phyloP scores from a whole-genome alignment of 2,888 invertebrate species.

The Dryococelus australis region DNA sequence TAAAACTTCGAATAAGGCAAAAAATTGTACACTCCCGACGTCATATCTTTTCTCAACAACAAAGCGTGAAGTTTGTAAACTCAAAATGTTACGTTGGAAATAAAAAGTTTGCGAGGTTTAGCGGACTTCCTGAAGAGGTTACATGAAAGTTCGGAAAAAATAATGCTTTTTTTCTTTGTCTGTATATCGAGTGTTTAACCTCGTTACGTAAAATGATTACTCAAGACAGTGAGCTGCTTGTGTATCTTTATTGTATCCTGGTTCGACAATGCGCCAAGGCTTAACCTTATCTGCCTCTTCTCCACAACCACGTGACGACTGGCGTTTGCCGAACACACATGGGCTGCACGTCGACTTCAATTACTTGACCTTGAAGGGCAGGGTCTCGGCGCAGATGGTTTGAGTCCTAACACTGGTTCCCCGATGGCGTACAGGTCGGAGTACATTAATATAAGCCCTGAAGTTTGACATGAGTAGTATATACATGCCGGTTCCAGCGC shows the following conservation, averaged over 20 bases:
- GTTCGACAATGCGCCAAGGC: not conserved
- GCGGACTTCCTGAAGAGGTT: not conserved
- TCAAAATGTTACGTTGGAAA: too few relatives aligned
- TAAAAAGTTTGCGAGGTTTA: too few relatives aligned
- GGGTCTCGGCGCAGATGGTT: not conserved
- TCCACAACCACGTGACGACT: not conserved
- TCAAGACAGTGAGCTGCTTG: not conserved
- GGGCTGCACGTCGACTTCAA: not conserved
- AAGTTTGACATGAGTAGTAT: too few relatives aligned
- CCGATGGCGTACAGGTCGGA: too few relatives aligned
- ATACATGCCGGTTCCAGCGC: too few relatives aligned
- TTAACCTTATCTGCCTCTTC: slow-evolving; percentile 1
- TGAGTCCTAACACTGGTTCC: not conserved
- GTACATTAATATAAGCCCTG: too few relatives aligned
- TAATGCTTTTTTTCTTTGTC: not conserved
- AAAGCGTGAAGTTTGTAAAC: too few relatives aligned
- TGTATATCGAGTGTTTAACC: not conserved
- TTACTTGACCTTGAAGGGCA: not conserved
- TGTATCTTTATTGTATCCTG: not conserved
- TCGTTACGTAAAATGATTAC: not conserved
- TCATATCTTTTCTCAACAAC: too few relatives aligned
- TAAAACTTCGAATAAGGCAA: too few relatives aligned
- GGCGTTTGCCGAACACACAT: not conserved
- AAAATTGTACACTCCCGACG: too few relatives aligned
- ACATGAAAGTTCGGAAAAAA: not conserved